These are phyloP conservation scores for Danio albolineatus DNA, from an alignment of 2,797 vertebrate genomes.

Conservation along the genomic window DNA sequence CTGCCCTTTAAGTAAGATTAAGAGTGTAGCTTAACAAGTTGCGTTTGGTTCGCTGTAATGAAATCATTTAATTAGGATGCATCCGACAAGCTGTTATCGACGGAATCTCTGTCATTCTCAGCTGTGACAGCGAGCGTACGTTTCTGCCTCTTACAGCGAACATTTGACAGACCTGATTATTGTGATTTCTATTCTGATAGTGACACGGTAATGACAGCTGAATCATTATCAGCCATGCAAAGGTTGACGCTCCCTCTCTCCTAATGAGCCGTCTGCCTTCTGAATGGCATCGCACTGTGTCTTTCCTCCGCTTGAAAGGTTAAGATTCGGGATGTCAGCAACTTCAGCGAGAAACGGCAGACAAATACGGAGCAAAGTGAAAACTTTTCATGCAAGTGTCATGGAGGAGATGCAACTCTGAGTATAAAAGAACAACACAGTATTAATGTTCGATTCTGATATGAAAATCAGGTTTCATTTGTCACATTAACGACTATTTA, in stretches of 20 bases:
- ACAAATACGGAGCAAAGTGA: conserved; percentile 33
- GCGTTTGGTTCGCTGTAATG: background rate
- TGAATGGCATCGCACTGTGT: conserved; percentile 53
- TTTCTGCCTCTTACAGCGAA: conserved; percentile 12
- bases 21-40: background rate
- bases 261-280: conserved; percentile 56
- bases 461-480: background rate
- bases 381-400: background rate
- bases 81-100: conserved; percentile 18
- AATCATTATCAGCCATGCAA: conserved; percentile 58
- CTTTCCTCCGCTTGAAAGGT: conserved; percentile 52
- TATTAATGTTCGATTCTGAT: background rate
- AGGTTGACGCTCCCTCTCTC: conserved; percentile 47
- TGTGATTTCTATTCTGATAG: conserved; percentile 56
- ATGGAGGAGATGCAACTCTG: background rate
- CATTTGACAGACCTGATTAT: conserved; percentile 58
- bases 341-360: conserved; percentile 35
- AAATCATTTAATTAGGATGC: background rate
- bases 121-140: conserved; percentile 14
- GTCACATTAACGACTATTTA: background rate
- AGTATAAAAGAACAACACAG: background rate
- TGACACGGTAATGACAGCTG: conserved; percentile 54
- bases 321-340: conserved; percentile 55
- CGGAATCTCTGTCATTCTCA: conserved; percentile 14
- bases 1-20: background rate